A percentile compares a stretch with the other conserved stretches of the same genome.
Conservation (phyloP, 2,113 vertebrate species). For the Microcebus jonahi region DNA sequence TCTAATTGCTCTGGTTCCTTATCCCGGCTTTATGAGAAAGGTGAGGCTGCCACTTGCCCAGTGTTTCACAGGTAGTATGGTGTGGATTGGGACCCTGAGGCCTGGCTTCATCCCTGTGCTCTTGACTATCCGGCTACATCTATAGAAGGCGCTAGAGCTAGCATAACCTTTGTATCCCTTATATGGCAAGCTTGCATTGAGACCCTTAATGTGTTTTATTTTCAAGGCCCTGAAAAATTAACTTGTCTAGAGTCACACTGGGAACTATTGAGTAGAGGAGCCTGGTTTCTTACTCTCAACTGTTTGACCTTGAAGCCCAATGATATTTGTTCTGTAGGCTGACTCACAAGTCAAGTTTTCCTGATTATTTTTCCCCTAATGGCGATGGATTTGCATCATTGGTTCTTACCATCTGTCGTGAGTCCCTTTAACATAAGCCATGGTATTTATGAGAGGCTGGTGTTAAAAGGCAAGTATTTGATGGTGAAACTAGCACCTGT, state of each 20-base stretch:
- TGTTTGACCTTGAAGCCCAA: not conserved
- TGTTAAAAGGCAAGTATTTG: constrained; percentile 17
- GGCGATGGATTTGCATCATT: constrained; percentile 24
- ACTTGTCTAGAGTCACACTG: constrained; percentile 7
- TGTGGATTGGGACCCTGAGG: not conserved
- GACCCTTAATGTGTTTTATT: not conserved
- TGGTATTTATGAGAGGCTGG: constrained; percentile 27
- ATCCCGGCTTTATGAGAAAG: not conserved
- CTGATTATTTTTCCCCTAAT: not conserved
- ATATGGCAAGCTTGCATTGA: not conserved
- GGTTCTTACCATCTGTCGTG: not conserved
- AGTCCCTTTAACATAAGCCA: not conserved
- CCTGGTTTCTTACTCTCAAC: not conserved
- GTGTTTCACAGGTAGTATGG: not conserved
- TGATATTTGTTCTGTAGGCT: not conserved
- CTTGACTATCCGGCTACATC: not conserved
- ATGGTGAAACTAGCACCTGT: not conserved
- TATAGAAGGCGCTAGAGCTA: not conserved
- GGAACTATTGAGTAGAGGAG: constrained; percentile 3
- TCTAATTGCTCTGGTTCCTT: not conserved
- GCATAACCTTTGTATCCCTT: not conserved
- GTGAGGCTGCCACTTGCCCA: not conserved
- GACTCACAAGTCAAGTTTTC: not conserved
- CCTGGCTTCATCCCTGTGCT: not conserved
- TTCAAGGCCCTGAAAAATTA: constrained; percentile 19